These are phyloP conservation scores for Pterocles gutturalis DNA, from an alignment of 2,113 vertebrate species.

Conservation along the genomic window DNA sequence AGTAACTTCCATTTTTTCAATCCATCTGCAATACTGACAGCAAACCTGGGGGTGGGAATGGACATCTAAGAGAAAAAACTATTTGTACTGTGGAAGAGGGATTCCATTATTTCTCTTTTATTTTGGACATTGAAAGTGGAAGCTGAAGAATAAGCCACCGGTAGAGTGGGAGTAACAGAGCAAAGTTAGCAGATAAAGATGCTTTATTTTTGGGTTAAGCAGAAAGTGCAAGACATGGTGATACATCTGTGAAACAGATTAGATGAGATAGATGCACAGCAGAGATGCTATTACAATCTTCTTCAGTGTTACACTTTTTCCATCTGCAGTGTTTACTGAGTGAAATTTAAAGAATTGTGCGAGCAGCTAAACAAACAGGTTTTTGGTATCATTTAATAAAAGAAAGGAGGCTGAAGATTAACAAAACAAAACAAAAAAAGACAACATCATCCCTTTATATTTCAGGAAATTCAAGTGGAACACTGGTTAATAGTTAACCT, in stretches of 20 bases:
- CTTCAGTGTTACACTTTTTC: conserved; percentile 25
- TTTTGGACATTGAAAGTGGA: background rate
- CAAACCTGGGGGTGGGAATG: background rate
- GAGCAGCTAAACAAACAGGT: conserved; percentile 36
- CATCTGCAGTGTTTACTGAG: background rate
- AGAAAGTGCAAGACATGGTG: background rate
- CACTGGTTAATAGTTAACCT: background rate
- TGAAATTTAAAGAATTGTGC: background rate
- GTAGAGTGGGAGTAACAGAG: background rate
- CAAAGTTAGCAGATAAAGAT: background rate
- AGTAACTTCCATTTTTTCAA: background rate
- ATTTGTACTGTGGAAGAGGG: background rate
- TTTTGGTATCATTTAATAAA: background rate
- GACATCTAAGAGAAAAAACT: background rate
- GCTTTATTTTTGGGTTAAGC: background rate
- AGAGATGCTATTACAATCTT: background rate
- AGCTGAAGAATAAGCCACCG: background rate
- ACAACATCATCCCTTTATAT: background rate
- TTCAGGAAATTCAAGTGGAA: background rate
- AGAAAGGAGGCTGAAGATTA: background rate
- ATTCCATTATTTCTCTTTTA: background rate
- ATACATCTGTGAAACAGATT: conserved; percentile 19
- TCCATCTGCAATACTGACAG: background rate
- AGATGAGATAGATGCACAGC: background rate
- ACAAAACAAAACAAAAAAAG: background rate